phyloP scores from a whole-genome alignment of 2,888 invertebrate genomes.

The Nowickia ferox region DNA sequence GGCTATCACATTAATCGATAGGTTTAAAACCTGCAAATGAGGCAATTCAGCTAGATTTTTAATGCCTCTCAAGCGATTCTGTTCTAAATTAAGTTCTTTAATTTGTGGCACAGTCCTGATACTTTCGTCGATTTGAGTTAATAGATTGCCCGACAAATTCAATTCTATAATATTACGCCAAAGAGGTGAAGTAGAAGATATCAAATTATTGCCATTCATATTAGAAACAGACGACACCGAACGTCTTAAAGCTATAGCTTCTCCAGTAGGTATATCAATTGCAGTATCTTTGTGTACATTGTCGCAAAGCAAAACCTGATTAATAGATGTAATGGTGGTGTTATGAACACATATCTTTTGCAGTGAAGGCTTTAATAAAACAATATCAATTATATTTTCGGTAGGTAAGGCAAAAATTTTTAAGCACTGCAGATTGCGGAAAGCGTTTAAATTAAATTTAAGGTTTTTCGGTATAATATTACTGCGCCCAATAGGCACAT shows the following conservation, averaged over 20 bases:
- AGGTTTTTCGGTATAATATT: constrained; percentile 92
- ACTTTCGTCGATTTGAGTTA: constrained; percentile 91
- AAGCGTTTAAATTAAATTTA: constrained; percentile 91
- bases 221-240: constrained; percentile 23
- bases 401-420: constrained; percentile 88
- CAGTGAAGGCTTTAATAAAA: constrained; percentile 82
- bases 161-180: constrained; percentile 89
- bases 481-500: constrained; percentile 88
- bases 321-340: constrained; percentile 84
- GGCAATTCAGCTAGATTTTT: constrained; percentile 91
- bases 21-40: constrained; percentile 89
- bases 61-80: constrained; percentile 90
- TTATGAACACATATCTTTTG: constrained; percentile 83
- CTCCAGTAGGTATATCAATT: constrained; percentile 54
- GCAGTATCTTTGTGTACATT: constrained; percentile 88
- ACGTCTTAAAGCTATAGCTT: constrained; percentile 64
- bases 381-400: constrained; percentile 87
- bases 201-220: constrained; percentile 48
- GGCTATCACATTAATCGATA: constrained; percentile 91
- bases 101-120: constrained; percentile 90
- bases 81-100: constrained; percentile 88
- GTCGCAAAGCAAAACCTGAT: constrained; percentile 93
- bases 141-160: constrained; percentile 91
- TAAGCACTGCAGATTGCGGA: constrained; percentile 90
- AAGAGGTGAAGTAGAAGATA: constrained; percentile 69